Percentiles rank a stretch among this genome's conserved stretches.
phyloP scores from a whole-genome alignment of 2,113 vertebrate genomes.

The Tachysurus vachellii region DNA sequence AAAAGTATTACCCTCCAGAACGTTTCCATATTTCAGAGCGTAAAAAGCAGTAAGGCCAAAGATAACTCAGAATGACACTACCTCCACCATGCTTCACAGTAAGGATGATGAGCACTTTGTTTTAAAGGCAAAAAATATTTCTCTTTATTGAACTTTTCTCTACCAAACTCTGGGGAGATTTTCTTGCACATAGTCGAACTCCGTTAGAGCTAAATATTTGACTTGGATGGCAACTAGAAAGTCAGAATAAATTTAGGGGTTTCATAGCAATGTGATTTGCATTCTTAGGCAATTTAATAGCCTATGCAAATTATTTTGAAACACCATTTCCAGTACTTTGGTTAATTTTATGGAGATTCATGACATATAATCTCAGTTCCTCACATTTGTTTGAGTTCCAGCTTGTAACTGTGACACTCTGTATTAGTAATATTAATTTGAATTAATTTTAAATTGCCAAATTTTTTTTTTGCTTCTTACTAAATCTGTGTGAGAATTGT shows the following conservation, averaged over 20 bases:
- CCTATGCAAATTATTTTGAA: no score
- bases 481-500: neutral
- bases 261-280: neutral
- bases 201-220: neutral
- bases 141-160: neutral
- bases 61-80: neutral
- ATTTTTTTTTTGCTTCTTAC: neutral
- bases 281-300: neutral
- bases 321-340: no score
- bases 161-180: neutral
- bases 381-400: neutral
- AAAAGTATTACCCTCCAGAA: neutral
- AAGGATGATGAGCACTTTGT: neutral
- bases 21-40: neutral
- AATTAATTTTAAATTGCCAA: neutral
- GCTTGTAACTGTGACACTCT: neutral
- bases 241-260: neutral
- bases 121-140: neutral
- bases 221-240: neutral
- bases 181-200: neutral
- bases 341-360: neutral
- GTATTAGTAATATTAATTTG: neutral
- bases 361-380: neutral
- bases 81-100: neutral
- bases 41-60: neutral